phyloP scores from a whole-genome alignment of 2,113 vertebrate genomes.

The Aphyosemion australe region DNA sequence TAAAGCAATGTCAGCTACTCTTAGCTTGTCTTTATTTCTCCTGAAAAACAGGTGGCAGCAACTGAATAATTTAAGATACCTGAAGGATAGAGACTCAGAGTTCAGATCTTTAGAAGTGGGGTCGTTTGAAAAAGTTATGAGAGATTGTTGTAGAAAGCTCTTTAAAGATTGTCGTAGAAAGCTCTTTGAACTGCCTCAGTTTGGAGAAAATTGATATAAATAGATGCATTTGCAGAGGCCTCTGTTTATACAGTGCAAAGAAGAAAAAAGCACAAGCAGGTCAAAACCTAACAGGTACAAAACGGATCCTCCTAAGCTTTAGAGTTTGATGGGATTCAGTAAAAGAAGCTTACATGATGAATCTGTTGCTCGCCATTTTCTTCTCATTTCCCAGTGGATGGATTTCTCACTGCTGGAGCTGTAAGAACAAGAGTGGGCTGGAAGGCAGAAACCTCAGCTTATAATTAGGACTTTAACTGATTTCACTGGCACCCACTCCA shows the following conservation, averaged over 20 bases:
- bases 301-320: not conserved
- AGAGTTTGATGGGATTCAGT: constrained; percentile 1
- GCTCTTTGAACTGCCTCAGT: too few species aligned
- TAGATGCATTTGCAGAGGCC: too few species aligned
- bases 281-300: constrained; percentile 4
- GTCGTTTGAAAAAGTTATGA: too few species aligned
- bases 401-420: constrained; percentile 37
- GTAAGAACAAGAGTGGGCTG: constrained; percentile 57
- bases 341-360: constrained; percentile 5
- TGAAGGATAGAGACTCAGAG: too few species aligned
- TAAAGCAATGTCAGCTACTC: too few species aligned
- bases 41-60: too few species aligned
- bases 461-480: constrained; percentile 60
- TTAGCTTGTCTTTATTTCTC: too few species aligned
- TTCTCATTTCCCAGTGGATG: constrained; percentile 12
- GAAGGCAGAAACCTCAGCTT: constrained; percentile 47
- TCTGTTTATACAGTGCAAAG: not conserved
- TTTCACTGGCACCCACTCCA: constrained; percentile 51
- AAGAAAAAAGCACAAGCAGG: not conserved
- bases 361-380: constrained; percentile 19
- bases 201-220: too few species aligned
- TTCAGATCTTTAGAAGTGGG: too few species aligned
- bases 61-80: too few species aligned
- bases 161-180: too few species aligned
- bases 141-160: too few species aligned